Conservation (phyloP, 2,888 invertebrate genomes). For the Tricholauxania praeusta region DNA sequence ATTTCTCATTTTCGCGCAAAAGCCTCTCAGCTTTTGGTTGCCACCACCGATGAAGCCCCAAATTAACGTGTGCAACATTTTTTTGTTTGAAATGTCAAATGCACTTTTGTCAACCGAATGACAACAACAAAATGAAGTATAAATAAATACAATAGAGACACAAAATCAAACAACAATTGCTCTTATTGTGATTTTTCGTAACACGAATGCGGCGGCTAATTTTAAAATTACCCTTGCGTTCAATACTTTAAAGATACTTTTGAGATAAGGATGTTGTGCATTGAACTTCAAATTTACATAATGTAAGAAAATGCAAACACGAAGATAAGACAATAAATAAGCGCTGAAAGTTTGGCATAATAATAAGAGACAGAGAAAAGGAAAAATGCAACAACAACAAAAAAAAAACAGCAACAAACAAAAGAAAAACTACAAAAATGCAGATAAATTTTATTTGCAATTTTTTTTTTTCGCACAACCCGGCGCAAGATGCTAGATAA, state of each 20-base stretch:
- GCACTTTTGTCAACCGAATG: slow-evolving; percentile 31
- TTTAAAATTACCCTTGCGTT: slow-evolving; percentile 60
- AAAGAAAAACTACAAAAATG: slow-evolving; percentile 3
- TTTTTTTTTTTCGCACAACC: too few species aligned
- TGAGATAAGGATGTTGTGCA: slow-evolving; percentile 63
- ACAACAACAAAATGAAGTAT: slow-evolving; percentile 22
- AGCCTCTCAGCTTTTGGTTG: too few species aligned
- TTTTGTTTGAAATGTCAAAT: slow-evolving; percentile 29
- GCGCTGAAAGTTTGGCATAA: too few species aligned
- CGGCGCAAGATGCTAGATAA: too few species aligned
- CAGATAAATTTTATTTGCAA: background rate
- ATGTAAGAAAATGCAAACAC: slow-evolving; percentile 16
- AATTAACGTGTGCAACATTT: slow-evolving; percentile 19
- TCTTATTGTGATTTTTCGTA: slow-evolving; percentile 24
- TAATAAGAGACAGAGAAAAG: background rate
- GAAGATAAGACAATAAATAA: slow-evolving; percentile 20
- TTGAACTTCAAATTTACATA: slow-evolving; percentile 63
- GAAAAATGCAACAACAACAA: background rate
- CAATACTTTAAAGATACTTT: slow-evolving; percentile 29
- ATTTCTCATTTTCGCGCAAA: too few species aligned
- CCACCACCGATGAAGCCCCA: background rate
- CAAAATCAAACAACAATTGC: slow-evolving; percentile 20
- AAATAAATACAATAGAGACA: slow-evolving; percentile 30
- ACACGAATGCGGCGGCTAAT: slow-evolving; percentile 55
- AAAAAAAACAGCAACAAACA: slow-evolving; percentile 1